These are phyloP conservation scores for Pangasius mekongensis DNA, from an alignment of 2,797 vertebrate species.

Conservation along the genomic window DNA sequence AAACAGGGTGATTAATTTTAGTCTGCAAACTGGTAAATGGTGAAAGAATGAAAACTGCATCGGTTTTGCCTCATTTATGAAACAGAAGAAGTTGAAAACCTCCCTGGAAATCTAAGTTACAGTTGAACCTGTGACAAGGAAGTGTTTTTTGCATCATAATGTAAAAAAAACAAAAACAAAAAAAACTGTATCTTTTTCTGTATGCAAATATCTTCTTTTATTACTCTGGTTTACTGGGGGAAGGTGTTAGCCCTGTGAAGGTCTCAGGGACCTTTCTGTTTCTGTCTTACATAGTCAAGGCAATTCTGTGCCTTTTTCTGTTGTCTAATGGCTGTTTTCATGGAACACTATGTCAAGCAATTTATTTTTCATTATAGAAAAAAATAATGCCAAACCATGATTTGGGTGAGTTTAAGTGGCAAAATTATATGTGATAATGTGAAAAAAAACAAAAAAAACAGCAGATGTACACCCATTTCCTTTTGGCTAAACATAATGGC, in stretches of 20 bases:
- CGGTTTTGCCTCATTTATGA: neutral
- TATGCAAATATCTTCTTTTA: neutral
- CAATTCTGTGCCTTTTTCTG: neutral
- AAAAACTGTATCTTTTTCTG: neutral
- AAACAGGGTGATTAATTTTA: neutral
- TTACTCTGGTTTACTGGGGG: neutral
- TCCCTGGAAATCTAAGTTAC: neutral
- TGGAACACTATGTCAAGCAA: neutral
- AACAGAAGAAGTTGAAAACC: neutral
- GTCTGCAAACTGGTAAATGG: neutral
- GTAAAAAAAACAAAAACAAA: too few relatives aligned
- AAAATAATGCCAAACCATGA: neutral
- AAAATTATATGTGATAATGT: neutral
- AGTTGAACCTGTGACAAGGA: neutral
- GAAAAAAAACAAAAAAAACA: neutral
- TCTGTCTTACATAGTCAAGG: neutral
- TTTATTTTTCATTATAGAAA: slow-evolving; percentile 15
- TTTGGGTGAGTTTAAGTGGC: neutral
- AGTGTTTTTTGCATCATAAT: neutral
- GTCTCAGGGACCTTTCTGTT: neutral
- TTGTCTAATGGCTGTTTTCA: slow-evolving; percentile 4
- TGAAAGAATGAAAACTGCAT: neutral
- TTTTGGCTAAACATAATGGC: neutral
- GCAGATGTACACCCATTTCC: neutral
- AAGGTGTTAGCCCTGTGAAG: neutral